Evolutionary conservation across 2,113 vertebrate species (phyloP), one percentile per base, ranked within the genome.

Genomic region (Pionites leucogaster): DNA sequence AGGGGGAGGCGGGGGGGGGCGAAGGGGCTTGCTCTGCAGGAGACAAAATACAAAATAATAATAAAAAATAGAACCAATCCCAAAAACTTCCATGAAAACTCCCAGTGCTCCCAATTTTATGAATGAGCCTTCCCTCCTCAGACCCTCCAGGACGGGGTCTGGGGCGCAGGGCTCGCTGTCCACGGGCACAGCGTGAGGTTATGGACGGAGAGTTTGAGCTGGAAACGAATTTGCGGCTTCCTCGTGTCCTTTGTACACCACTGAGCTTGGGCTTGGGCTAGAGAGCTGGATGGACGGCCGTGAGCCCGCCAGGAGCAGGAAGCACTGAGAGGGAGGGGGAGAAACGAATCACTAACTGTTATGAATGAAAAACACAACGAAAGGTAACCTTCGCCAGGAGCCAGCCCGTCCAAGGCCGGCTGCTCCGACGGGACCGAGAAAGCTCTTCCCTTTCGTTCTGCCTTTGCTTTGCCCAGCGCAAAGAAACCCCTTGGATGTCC

Each of bases 41-140:
- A 88, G 88, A 77, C 31, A 82, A 90, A 52, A 37, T 20, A 3
- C 17, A 79, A 53, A 49, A 44, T n/a, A 17, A 23, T 37, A 52
- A 86, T 35, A 62, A 74, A 49, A 19, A 37, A 23, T n/a, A 10
- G 4, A 14, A 47, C 5, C 62, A 17, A 23, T 37, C 81, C 42
- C 46, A 84, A 95, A 91, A 90, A 79, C 86, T 96, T 96, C 70
- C 69, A n/a, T 85, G 94, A 95, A 96, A 96, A 95, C 89, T 82
- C 96, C 50, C 87, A 97, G 82, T 60, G 91, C 71, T 88, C 96
- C 65, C 91, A 85, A 53, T 91, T 88, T 95, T 90, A 84, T 97
- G 93, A 93, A 96, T 69, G 97, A 96, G 79, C 86, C 77, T 81
- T 83, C 75, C 52, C 46, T 87, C 76, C 52, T 52, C 93, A 62